These are phyloP conservation scores for Crotalus viridis DNA, from an alignment of 2,113 vertebrate species.

Conservation along the genomic window DNA sequence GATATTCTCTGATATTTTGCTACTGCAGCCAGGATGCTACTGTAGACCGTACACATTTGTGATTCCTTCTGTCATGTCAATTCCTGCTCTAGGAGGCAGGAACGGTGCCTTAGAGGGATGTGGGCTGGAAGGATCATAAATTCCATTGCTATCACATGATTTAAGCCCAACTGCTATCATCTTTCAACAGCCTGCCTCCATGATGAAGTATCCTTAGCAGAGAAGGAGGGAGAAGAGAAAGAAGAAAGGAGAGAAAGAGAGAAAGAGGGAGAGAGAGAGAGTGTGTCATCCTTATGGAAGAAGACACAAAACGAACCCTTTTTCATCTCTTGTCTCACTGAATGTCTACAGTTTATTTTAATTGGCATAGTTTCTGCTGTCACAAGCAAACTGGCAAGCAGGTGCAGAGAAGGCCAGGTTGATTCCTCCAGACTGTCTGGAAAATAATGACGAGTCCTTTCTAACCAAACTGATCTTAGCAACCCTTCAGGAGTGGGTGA, in stretches of 20 bases:
- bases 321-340: slow-evolving; percentile 42
- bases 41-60: background rate
- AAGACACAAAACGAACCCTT: background rate
- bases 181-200: background rate
- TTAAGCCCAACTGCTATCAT: slow-evolving; percentile 33
- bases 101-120: background rate
- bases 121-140: slow-evolving; percentile 30
- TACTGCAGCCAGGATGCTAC: background rate
- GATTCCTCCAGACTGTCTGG: slow-evolving; percentile 10
- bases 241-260: too few relatives aligned
- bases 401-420: background rate
- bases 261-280: background rate
- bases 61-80: background rate
- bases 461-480: background rate
- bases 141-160: slow-evolving; percentile 26
- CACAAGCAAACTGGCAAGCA: slow-evolving; percentile 29
- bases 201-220: slow-evolving; percentile 10
- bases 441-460: background rate
- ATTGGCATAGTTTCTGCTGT: slow-evolving; percentile 39
- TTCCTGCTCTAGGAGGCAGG: slow-evolving; percentile 2
- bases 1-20: background rate
- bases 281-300: slow-evolving; percentile 25
- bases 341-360: slow-evolving; percentile 47
- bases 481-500: background rate
- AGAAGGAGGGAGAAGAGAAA: background rate